Evolutionary conservation across 2,797 vertebrate genomes (phyloP).

Genomic region (Bovichtus diacanthus): DNA sequence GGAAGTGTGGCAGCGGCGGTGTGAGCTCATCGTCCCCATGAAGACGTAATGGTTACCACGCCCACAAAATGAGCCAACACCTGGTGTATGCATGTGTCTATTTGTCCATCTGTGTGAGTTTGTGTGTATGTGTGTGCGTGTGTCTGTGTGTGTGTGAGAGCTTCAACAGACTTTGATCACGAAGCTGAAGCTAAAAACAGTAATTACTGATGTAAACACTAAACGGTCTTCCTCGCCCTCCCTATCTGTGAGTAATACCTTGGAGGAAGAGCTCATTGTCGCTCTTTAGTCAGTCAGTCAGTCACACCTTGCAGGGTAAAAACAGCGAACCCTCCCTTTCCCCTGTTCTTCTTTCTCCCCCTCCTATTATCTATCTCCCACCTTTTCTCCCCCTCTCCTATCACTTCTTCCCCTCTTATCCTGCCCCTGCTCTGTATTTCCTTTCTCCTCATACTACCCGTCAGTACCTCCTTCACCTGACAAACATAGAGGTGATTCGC

Average conservation of each 20-base stretch:
- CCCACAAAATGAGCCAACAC: slow-evolving; percentile 77
- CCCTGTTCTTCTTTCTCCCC: slow-evolving; percentile 21
- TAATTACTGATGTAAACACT: slow-evolving; percentile 82
- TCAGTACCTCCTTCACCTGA: slow-evolving; percentile 67
- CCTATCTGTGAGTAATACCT: slow-evolving; percentile 73
- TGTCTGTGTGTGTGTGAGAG: slow-evolving; percentile 21
- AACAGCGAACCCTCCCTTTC: slow-evolving; percentile 43
- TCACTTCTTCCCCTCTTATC: slow-evolving; percentile 31
- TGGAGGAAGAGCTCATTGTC: slow-evolving; percentile 62
- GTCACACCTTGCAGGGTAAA: slow-evolving; percentile 60
- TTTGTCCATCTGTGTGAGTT: slow-evolving; percentile 52
- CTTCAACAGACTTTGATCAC: slow-evolving; percentile 81
- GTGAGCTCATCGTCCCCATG: slow-evolving; percentile 72
- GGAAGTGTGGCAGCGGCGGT: slow-evolving; percentile 68
- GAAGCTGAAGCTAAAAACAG: slow-evolving; percentile 78
- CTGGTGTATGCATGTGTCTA: slow-evolving; percentile 67
- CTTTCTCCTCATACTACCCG: slow-evolving; percentile 57
- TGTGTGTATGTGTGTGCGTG: slow-evolving; percentile 11
- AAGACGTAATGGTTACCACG: slow-evolving; percentile 67
- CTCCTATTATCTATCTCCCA: slow-evolving; percentile 9
- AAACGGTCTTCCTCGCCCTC: slow-evolving; percentile 63
- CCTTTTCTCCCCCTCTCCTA: slow-evolving; percentile 15
- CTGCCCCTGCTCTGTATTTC: slow-evolving; percentile 51
- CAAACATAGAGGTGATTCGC: slow-evolving; percentile 66
- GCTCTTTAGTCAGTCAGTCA: slow-evolving; percentile 66